Evolutionary conservation across 2,113 vertebrate genomes (phyloP).

Genomic region (Ophiodon elongatus): DNA sequence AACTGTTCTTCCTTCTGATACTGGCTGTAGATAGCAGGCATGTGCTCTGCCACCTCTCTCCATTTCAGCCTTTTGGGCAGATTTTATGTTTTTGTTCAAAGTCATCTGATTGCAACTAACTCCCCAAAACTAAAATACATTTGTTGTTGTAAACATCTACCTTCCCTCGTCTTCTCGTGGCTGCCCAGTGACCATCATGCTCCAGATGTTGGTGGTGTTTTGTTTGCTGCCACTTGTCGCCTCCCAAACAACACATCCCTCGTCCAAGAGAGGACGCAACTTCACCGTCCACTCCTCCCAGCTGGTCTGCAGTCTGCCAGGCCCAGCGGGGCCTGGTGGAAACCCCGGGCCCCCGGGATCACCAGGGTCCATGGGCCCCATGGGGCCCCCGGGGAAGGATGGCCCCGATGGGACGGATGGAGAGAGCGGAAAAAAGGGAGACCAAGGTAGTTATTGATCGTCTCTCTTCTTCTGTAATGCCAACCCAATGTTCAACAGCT

Average conservation of each 20-base stretch:
- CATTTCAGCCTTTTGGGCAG: constrained; percentile 7
- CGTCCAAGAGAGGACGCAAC: constrained; percentile 76
- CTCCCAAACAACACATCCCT: constrained; percentile 82
- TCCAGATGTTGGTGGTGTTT: constrained; percentile 84
- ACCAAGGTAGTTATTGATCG: constrained; percentile 83
- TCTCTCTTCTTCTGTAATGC: not conserved
- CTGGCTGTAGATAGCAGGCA: not conserved
- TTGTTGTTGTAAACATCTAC: not conserved
- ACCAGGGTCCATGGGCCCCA: constrained; percentile 88
- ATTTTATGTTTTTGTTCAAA: not conserved
- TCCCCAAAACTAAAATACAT: constrained; percentile 1
- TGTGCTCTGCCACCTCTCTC: not conserved
- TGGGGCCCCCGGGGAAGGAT: constrained; percentile 92
- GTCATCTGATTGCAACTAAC: not conserved
- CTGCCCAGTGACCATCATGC: constrained; percentile 84
- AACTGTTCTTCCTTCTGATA: not conserved
- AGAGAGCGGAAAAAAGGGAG: constrained; percentile 87
- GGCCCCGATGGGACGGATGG: constrained; percentile 92
- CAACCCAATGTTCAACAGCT: not conserved
- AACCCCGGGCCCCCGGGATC: constrained; percentile 87
- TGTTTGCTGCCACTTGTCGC: constrained; percentile 85
- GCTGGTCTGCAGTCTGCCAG: constrained; percentile 91
- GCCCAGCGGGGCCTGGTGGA: constrained; percentile 89
- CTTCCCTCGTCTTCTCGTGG: constrained; percentile 3
- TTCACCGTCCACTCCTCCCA: constrained; percentile 87